Base-by-base conservation (phyloP, 2,797 vertebrate genomes). In the Manis pentadactyla region DNA sequence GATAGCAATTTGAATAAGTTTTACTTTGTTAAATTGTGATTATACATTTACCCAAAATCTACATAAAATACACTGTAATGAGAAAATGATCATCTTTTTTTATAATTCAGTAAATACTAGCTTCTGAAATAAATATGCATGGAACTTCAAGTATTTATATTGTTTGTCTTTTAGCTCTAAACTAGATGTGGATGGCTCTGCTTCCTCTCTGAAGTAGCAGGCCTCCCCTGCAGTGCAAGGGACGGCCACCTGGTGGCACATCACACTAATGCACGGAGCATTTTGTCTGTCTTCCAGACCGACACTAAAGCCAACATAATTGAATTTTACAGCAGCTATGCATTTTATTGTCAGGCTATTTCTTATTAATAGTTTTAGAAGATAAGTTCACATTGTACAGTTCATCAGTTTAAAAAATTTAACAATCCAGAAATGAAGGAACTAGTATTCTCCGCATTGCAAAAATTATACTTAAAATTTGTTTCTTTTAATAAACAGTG, bases 201-300 rank as follows among this genome's bases (percentile, higher is more conserved):
- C 46, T 0, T 39, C 51, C 23, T 78, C 84, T 68, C 8, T 18
- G 63, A 46, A 29, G n/a, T 7, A 21, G 42, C 34, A 4, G 61
- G 9, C 85, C 31, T 64, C 14, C 27, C 59, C 64, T 97, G 97
- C 90, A 96, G 82, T 97, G 94, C 75, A 87, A 59, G 84, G 82
- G 96, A 15, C 79, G 87, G 89, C 98, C 98, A 97, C 98, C 93
- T 94, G 98, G 98, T 98, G 98, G 98, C 98, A 95, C 96, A 90
- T 96, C 90, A 78, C 92, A 87, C 98, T 97, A 87, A 92, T 78
- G 23, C 97, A 89, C 89, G 78, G 94, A 71, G 55, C 14, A 1
- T 51, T 95, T 63, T 66, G 21, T 75, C 74, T 97, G 93, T 37
- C 46, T 84, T 94, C 75, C 19, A 94, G 93, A 86, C 10, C 69